Base-by-base conservation (phyloP, 2,888 invertebrate genomes). In the Conistra vaccinii region DNA sequence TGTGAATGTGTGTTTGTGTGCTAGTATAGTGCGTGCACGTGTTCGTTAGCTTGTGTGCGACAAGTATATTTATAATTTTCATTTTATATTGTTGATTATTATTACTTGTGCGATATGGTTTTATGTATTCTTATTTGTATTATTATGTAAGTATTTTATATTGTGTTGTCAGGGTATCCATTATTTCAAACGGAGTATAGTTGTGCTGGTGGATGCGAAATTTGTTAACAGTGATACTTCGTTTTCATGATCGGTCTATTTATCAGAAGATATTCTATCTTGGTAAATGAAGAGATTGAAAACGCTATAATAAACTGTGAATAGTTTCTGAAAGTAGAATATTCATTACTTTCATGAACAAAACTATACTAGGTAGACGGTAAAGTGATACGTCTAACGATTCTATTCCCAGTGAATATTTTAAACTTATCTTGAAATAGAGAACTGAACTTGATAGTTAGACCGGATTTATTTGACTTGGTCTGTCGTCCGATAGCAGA, bases 391-490 rank as follows among this genome's bases (percentile, higher is more conserved):
- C 3, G 26, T 53, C 51, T 48, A 65, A 55, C 67, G 58, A 67
- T 71, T 76, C 53, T 69, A 76, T 82, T 66, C 57, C 69, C 29
- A 48, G 72, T 80, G 75, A 78, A 85, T 83, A 86, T 81, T 85
- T 83, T 78, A 84, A 66, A 81, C 67, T 76, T 72, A 71, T 70
- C 73, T 78, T 39, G 45, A 73, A 74, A 69, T 73, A 63, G 62
- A 63, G 61, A 77, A 76, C 61, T 70, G 67, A 68, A 78, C 72
- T 83, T 57, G 72, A 74, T 85, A 78, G 80, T 84, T 84, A 61
- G 73, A 78, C 69, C 3, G 20, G 74, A 83, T 86, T 85, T 86
- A 85, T 85, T 85, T 84, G 84, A 78, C 69, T 84, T 86, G 20
- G 53, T 48, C 69, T 63, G 66, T 67, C 66, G 81, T 71, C 70